Percentiles rank a stretch among this genome's conserved stretches.
phyloP scores from a whole-genome alignment of 2,797 vertebrate genomes.

The Morelia viridis region DNA sequence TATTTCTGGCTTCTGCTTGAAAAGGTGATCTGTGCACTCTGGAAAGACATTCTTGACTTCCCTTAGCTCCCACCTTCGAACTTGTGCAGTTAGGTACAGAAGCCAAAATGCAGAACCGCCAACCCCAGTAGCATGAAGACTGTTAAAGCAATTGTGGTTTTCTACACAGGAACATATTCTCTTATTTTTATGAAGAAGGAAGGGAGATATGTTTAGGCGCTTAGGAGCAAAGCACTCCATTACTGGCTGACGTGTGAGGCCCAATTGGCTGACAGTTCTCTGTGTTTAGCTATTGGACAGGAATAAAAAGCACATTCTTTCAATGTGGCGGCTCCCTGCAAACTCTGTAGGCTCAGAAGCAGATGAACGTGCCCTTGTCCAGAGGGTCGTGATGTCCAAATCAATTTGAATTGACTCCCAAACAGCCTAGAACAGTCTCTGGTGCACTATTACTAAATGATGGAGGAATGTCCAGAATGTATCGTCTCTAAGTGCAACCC shows the following conservation, averaged over 20 bases:
- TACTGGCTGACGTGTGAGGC: neutral
- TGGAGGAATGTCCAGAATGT: neutral
- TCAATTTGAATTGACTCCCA: neutral
- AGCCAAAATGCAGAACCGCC: neutral
- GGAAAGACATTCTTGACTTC: neutral
- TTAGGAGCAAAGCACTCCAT: neutral
- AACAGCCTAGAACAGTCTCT: neutral
- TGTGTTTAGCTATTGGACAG: neutral
- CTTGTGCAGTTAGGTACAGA: neutral
- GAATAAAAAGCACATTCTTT: neutral
- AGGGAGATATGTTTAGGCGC: neutral
- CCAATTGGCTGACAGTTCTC: neutral
- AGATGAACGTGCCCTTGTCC: neutral
- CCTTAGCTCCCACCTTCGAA: neutral
- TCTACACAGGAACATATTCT: neutral
- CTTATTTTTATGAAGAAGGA: neutral
- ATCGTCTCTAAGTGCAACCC: neutral
- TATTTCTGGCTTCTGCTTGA: neutral
- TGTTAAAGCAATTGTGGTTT: neutral
- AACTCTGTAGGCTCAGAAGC: neutral
- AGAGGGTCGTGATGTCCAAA: neutral
- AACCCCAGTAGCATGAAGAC: neutral
- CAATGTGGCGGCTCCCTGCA: neutral
- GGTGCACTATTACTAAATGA: neutral
- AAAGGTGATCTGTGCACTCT: neutral